Conservation (phyloP, 2,797 vertebrate genomes). For the Zenarchopterus dispar region DNA sequence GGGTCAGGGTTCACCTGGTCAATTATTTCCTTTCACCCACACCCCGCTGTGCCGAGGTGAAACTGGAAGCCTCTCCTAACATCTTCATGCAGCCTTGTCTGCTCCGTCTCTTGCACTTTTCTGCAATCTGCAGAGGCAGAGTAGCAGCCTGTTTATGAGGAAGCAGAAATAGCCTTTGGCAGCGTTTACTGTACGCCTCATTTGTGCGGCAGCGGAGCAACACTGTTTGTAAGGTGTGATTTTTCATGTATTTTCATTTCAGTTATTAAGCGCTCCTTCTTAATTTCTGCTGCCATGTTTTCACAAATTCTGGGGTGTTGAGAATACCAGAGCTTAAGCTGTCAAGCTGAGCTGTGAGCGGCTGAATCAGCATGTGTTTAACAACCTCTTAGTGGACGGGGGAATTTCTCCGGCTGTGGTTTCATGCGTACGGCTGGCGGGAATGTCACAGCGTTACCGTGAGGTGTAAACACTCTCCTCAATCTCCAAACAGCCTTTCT, state of each 20-base stretch:
- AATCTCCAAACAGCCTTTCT: constrained; percentile 22
- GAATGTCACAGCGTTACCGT: constrained; percentile 26
- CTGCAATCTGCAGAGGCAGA: constrained; percentile 23
- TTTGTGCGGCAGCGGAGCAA: constrained; percentile 27
- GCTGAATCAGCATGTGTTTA: constrained; percentile 29
- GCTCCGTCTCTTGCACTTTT: constrained; percentile 10
- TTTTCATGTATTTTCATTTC: constrained; percentile 21
- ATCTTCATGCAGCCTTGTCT: constrained; percentile 21
- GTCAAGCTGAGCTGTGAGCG: constrained; percentile 27
- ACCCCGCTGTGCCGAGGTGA: too few species aligned
- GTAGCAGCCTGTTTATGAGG: constrained; percentile 27
- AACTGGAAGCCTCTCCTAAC: not conserved
- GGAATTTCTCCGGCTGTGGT: constrained; percentile 41
- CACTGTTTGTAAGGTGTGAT: constrained; percentile 42
- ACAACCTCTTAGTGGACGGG: constrained; percentile 15
- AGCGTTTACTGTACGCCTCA: constrained; percentile 34
- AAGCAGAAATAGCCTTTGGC: constrained; percentile 50
- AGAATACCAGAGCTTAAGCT: constrained; percentile 24
- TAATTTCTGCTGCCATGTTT: constrained; percentile 33
- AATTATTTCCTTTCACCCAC: too few species aligned
- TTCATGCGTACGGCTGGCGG: constrained; percentile 21
- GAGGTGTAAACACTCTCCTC: constrained; percentile 29
- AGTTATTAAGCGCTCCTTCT: constrained; percentile 9
- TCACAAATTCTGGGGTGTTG: constrained; percentile 24
- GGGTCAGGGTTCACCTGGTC: too few species aligned